Base-by-base conservation (phyloP, 1,140 invertebrate species). In the Periplaneta americana region DNA sequence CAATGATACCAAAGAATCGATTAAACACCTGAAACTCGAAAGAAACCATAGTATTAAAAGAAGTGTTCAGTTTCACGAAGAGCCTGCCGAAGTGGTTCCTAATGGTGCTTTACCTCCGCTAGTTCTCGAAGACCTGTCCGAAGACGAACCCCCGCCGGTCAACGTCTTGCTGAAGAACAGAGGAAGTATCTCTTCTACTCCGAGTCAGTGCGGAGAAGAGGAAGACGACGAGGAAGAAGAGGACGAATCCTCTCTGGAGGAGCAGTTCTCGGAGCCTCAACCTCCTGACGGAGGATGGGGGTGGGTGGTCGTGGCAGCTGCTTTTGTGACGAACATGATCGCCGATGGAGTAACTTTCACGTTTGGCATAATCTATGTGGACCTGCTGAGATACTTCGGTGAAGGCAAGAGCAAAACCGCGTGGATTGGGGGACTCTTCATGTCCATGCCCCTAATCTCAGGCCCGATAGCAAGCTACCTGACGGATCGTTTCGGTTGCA, bases 311-410 rank as follows among this genome's bases (percentile, higher is more conserved):
- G 89, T 98, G 79, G 95, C 93, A 87, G 90, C 96, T 87, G 94
- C 96, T 0, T 97, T 98, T 85, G 91, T 97, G 88, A 94, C 97
- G 78, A 98, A 98, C 87, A 90, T 98, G 33, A 98, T 98, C 83
- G 96, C 96, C 22, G 96, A 98, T 86, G 96, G 96, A 6, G 93
- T 97, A 77, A 96, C 95, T 0, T 95, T 97, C 87, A 96, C 95
- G 80, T 96, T 96, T 85, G 96, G 96, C 35, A 92, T 97, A 2
- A 94, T 97, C 84, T 96, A 92, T 85, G 92, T 94, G 0, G 93
- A 96, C 85, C 94, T 97, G 85, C 87, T 95, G 28, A 91, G 94
- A 66, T 94, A 96, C 86, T 97, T 96, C 87, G 91, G 91, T 22
- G 92, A 94, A 85, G 91, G 93, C 32, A 96, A 96, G 84, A 93